Conservation (phyloP, 2,113 vertebrate genomes). For the Bettongia penicillata region DNA sequence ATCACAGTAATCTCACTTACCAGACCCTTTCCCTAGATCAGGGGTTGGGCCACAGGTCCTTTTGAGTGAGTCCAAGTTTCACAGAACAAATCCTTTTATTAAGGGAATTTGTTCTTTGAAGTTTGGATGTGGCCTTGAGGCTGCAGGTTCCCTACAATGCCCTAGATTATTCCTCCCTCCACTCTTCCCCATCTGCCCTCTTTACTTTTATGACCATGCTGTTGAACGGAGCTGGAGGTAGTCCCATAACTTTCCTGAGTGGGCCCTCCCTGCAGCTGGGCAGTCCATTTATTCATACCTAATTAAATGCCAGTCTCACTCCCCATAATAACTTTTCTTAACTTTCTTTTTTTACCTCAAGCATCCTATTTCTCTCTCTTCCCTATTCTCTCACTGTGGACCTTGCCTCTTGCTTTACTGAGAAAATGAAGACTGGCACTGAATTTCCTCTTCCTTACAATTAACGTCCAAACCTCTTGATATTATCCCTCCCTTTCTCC, state of each 20-base stretch:
- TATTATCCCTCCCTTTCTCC: not conserved
- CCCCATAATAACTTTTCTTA: not conserved
- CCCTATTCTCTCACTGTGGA: not conserved
- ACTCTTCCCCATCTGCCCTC: too few relatives aligned
- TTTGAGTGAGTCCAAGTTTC: too few relatives aligned
- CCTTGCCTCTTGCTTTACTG: not conserved
- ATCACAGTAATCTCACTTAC: not conserved
- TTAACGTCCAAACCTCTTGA: not conserved
- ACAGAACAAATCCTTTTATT: too few relatives aligned
- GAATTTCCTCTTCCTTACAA: not conserved
- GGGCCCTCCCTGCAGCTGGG: not conserved
- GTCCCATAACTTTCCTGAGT: not conserved
- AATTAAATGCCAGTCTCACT: not conserved
- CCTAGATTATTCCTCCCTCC: too few relatives aligned
- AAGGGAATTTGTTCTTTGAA: too few relatives aligned
- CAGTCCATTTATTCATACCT: not conserved
- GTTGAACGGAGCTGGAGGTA: not conserved
- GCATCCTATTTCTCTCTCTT: not conserved
- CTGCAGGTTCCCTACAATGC: too few relatives aligned
- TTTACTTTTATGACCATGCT: not conserved
- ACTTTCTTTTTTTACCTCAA: not conserved
- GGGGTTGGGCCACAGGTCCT: too few relatives aligned
- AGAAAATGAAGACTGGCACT: not conserved
- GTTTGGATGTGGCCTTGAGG: too few relatives aligned
- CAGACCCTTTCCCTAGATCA: not conserved